Evolutionary conservation across 2,888 invertebrate species (phyloP).

Genomic region (Phlogophora meticulosa): DNA sequence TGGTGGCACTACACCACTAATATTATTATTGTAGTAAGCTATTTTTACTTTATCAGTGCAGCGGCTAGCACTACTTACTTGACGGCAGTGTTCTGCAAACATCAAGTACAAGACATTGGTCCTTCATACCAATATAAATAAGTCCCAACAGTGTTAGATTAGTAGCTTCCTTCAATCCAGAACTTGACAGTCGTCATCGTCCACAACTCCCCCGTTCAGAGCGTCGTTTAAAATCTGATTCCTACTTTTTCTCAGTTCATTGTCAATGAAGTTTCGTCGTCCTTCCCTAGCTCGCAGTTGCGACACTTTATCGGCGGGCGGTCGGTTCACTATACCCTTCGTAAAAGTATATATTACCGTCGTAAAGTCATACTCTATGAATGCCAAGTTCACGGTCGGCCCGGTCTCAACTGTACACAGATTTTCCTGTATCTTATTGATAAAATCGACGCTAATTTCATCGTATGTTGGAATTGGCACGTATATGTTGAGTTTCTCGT

Average conservation of each 20-base stretch:
- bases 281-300: constrained; percentile 78
- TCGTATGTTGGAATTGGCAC: constrained; percentile 82
- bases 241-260: constrained; percentile 81
- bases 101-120: constrained; percentile 10
- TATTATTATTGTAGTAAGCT: neutral
- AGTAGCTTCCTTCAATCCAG: constrained; percentile 69
- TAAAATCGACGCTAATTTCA: constrained; percentile 79
- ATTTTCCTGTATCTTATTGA: constrained; percentile 84
- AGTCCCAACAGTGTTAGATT: constrained; percentile 17
- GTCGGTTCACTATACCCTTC: constrained; percentile 79
- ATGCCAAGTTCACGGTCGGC: constrained; percentile 83
- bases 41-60: neutral
- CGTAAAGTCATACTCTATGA: constrained; percentile 86
- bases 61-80: neutral
- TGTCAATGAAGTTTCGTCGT: constrained; percentile 81
- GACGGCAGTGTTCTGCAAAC: neutral
- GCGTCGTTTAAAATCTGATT: constrained; percentile 82
- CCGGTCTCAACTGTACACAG: constrained; percentile 87
- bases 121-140: constrained; percentile 33
- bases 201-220: constrained; percentile 83
- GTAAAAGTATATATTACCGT: constrained; percentile 87
- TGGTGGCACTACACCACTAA: constrained; percentile 7
- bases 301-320: constrained; percentile 73
- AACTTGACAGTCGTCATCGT: constrained; percentile 83
- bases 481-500: constrained; percentile 85